Conservation (phyloP, 1,140 invertebrate genomes). For the Papilio polytes region DNA sequence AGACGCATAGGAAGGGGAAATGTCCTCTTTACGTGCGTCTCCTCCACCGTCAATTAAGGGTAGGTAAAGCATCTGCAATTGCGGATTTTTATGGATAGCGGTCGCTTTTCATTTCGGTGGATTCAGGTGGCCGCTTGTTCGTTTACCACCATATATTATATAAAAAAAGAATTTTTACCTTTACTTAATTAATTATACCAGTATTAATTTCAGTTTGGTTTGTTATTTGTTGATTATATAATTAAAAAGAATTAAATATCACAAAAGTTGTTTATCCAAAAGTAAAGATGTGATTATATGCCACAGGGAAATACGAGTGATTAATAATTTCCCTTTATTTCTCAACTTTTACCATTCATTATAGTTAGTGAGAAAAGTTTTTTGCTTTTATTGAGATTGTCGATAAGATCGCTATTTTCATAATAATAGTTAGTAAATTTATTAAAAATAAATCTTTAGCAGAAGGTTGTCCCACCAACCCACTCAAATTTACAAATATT, state of each 20-base stretch:
- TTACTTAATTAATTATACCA: no score
- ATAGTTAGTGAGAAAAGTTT: conserved; percentile 11
- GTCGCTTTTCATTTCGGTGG: no score
- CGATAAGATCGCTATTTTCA: neutral
- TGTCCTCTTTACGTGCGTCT: no score
- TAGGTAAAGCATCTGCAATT: no score
- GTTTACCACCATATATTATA: no score
- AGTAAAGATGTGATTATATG: neutral
- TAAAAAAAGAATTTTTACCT: no score
- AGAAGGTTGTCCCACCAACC: neutral
- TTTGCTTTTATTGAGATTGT: neutral
- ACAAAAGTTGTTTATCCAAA: neutral
- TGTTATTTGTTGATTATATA: neutral
- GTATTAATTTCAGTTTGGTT: neutral
- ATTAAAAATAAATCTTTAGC: neutral
- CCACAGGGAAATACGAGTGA: neutral
- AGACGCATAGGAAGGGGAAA: no score
- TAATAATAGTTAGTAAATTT: neutral
- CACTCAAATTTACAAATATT: conserved; percentile 1
- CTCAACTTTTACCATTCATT: conserved; percentile 4
- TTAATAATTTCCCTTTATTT: conserved; percentile 1
- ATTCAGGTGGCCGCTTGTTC: no score
- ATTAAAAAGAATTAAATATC: neutral
- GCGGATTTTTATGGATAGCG: no score
- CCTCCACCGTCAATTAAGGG: no score